Evolutionary conservation across 2,888 invertebrate species (phyloP), one percentile per base, ranked within the genome.

Genomic region (Agrotis segetum): DNA sequence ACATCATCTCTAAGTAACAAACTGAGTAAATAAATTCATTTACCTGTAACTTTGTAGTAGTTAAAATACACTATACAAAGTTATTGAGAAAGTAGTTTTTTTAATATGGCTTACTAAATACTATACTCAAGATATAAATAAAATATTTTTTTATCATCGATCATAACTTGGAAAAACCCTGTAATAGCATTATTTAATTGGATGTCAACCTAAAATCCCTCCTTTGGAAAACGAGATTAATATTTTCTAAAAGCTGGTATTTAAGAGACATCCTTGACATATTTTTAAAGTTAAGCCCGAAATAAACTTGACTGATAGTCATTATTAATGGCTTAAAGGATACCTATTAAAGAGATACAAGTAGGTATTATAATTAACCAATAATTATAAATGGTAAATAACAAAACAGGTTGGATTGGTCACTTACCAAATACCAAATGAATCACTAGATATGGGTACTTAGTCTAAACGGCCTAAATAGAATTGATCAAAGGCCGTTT

Each of bases 171-270:
- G 44, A 14, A 52, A 78, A 49, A 24, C 4, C 19, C 58, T 59
- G 59, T 50, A 49, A 59, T 7, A 72, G 17, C 29, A 72, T 59
- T 46, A 71, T 59, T 49, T 53, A 46, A 79, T 63, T 49, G 21
- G 17, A 34, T 63, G 49, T 59, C 73, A 72, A 79, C 59, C n/a
- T 63, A 34, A 52, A 53, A 78, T 49, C 24, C 62, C 40, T 40
- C 17, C n/a, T 47, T 29, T n/a, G 40, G 21, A 44, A 21, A 6
- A 0, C 3, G 40, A 56, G 46, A 73, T 73, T 52, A 62, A 40
- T 79, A 40, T 52, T 46, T 49, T 47, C 5, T 13, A n/a, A n/a
- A 59, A 79, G 24, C 55, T 61, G 24, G 21, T 58, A 44, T 55
- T 68, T 68, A 69, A 17, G 47, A 49, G 40, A 2, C 29, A 17